Evolutionary conservation across 2,888 invertebrate genomes (phyloP).

Genomic region (Lydus trimaculatus): DNA sequence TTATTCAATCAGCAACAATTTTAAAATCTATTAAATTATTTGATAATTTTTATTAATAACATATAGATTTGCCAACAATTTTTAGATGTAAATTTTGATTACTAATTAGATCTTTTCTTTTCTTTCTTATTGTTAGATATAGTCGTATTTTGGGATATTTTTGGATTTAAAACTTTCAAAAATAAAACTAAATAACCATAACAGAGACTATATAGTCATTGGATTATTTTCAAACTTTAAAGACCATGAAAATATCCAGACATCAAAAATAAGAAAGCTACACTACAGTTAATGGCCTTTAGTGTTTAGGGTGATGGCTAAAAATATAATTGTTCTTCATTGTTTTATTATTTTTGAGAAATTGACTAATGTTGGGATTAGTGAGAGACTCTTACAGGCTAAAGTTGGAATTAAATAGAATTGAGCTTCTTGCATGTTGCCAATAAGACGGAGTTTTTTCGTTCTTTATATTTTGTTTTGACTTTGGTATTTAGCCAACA

Average conservation of each 20-base stretch:
- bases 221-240: not conserved
- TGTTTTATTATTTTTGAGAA: not conserved
- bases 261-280: not conserved
- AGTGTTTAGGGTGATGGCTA: not conserved
- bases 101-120: not conserved
- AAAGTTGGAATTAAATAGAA: no score
- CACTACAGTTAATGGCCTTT: not conserved
- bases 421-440: no score
- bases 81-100: not conserved
- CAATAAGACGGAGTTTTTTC: no score
- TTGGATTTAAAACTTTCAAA: not conserved
- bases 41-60: not conserved
- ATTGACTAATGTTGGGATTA: no score
- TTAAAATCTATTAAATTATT: not conserved
- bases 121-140: not conserved
- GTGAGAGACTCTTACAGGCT: no score
- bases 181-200: not conserved
- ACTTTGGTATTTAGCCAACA: no score
- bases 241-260: conserved; percentile 5
- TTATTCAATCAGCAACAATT: not conserved
- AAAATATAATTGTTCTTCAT: not conserved
- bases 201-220: not conserved
- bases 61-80: not conserved
- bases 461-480: no score
- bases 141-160: not conserved